Conservation (phyloP, 2,888 invertebrate species). For the Cenopis cana region DNA sequence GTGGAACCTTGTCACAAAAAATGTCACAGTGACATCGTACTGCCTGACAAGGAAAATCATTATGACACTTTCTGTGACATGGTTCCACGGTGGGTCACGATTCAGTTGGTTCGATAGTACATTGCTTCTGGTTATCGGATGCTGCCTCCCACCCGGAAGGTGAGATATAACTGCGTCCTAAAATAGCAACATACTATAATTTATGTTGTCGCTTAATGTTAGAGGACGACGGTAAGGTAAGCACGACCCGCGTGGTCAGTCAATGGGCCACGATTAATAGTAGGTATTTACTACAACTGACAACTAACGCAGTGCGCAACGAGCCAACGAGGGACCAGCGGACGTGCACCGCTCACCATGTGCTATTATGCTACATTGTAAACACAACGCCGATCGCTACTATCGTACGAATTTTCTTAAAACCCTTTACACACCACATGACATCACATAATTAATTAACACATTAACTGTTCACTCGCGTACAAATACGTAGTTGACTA, state of each 20-base stretch:
- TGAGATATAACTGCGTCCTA: constrained; percentile 27
- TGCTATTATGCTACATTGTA: constrained; percentile 64
- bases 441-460: constrained; percentile 54
- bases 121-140: background rate
- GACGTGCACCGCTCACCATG: constrained; percentile 59
- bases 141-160: constrained; percentile 29
- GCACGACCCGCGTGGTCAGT: constrained; percentile 24
- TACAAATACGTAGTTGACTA: constrained; percentile 59
- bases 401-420: constrained; percentile 57
- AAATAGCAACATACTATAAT: constrained; percentile 27
- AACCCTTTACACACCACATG: constrained; percentile 39
- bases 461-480: constrained; percentile 54
- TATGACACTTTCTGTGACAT: no score
- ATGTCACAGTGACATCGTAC: no score
- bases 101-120: no score
- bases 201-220: constrained; percentile 12
- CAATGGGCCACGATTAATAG: constrained; percentile 46
- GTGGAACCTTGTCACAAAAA: no score
- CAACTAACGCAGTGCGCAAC: constrained; percentile 67
- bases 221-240: constrained; percentile 1
- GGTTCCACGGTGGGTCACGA: no score
- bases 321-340: constrained; percentile 55
- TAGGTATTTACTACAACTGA: constrained; percentile 66
- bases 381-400: constrained; percentile 60
- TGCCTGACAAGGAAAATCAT: no score